Conservation (phyloP, 2,888 invertebrate species). For the Harpalus rufipes region DNA sequence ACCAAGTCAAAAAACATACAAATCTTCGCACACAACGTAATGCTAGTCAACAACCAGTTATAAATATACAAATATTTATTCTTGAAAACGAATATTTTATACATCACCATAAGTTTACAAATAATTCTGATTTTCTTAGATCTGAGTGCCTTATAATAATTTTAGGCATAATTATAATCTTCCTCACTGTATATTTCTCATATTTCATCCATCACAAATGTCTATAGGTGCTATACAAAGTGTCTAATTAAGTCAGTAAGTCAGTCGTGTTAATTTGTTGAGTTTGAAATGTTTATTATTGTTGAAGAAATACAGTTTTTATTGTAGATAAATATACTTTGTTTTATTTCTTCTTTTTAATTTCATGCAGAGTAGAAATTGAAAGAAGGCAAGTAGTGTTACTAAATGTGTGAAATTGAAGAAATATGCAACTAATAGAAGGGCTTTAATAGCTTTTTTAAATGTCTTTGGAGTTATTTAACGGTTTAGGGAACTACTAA, state of each 20-base stretch:
- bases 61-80: slow-evolving; percentile 18
- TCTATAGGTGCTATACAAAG: slow-evolving; percentile 53
- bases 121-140: neutral
- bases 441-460: neutral
- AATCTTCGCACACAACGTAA: slow-evolving; percentile 24
- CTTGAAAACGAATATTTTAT: slow-evolving; percentile 9
- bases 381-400: slow-evolving; percentile 46
- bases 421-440: neutral
- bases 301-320: slow-evolving; percentile 61
- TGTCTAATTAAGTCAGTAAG: slow-evolving; percentile 15
- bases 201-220: slow-evolving; percentile 9
- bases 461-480: neutral
- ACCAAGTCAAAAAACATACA: slow-evolving; percentile 39
- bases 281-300: slow-evolving; percentile 61
- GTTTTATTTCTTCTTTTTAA: slow-evolving; percentile 57
- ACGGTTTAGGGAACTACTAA: too few relatives aligned
- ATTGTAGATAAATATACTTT: slow-evolving; percentile 52
- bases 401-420: slow-evolving; percentile 15
- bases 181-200: slow-evolving; percentile 12
- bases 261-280: slow-evolving; percentile 31
- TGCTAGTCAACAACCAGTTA: slow-evolving; percentile 40
- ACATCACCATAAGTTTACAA: neutral
- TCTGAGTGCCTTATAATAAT: slow-evolving; percentile 38
- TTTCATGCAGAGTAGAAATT: neutral
- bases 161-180: neutral